These are phyloP conservation scores for Anableps anableps DNA, from an alignment of 2,797 vertebrate genomes.

Conservation along the genomic window DNA sequence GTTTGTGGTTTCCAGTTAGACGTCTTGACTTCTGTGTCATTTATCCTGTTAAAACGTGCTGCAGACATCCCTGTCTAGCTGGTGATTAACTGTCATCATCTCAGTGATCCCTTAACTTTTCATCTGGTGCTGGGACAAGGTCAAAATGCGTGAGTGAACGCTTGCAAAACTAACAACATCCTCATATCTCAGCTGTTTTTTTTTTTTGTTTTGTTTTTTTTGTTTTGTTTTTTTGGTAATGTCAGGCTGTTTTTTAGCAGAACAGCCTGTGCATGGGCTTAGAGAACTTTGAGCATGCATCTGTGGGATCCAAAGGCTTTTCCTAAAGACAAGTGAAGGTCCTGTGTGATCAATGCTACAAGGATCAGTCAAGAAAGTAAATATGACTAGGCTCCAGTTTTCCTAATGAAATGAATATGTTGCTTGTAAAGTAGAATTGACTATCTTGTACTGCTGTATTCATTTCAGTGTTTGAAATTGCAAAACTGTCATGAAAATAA, in stretches of 20 bases:
- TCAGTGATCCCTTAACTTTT: neutral
- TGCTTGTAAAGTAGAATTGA: neutral
- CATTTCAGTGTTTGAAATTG: neutral
- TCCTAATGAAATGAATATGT: neutral
- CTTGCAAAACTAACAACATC: neutral
- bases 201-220: neutral
- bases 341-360: constrained; percentile 2
- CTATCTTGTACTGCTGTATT: neutral
- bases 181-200: neutral
- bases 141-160: neutral
- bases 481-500: neutral
- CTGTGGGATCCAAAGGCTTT: neutral
- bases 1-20: constrained; percentile 15
- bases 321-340: neutral
- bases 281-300: neutral
- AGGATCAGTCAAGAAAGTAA: neutral
- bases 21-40: neutral
- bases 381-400: neutral
- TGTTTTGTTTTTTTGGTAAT: constrained; percentile 4
- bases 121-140: neutral
- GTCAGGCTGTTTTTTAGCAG: neutral
- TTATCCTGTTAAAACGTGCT: neutral
- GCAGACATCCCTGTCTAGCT: neutral
- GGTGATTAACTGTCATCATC: neutral
- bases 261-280: neutral